These are phyloP conservation scores for Druceiella hillmani DNA, from an alignment of 2,888 invertebrate species.

Conservation along the genomic window DNA sequence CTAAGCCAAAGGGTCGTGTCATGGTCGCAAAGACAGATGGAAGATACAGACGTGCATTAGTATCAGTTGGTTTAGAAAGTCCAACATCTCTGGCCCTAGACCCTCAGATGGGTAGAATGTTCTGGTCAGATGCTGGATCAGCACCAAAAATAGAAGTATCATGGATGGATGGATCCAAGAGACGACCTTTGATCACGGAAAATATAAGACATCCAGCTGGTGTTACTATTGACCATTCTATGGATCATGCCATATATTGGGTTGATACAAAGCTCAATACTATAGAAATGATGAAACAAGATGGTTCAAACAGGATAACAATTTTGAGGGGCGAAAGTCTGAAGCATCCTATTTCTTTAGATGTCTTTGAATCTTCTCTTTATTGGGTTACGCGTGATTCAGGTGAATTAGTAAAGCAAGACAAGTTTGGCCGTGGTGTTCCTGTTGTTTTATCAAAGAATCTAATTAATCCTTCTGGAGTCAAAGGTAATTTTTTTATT, in stretches of 20 bases:
- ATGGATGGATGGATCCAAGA: slow-evolving; percentile 95
- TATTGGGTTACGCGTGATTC: slow-evolving; percentile 92
- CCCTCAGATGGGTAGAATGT: slow-evolving; percentile 79
- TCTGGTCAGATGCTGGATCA: slow-evolving; percentile 91
- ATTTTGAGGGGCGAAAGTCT: slow-evolving; percentile 68
- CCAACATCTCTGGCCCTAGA: slow-evolving; percentile 88
- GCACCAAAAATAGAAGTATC: slow-evolving; percentile 90
- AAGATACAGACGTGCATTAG: slow-evolving; percentile 75
- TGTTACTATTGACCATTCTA: slow-evolving; percentile 82
- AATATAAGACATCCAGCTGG: slow-evolving; percentile 84
- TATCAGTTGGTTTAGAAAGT: slow-evolving; percentile 72
- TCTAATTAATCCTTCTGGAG: slow-evolving; percentile 78
- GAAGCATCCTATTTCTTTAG: slow-evolving; percentile 79
- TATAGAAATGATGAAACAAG: slow-evolving; percentile 79
- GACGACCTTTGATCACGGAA: slow-evolving; percentile 75
- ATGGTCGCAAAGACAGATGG: slow-evolving; percentile 89
- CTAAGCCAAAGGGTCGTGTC: slow-evolving; percentile 71
- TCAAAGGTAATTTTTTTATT: slow-evolving; percentile 56
- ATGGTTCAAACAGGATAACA: slow-evolving; percentile 70
- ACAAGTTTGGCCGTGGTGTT: slow-evolving; percentile 95
- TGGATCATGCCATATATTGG: slow-evolving; percentile 92
- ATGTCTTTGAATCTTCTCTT: slow-evolving; percentile 88
- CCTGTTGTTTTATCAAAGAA: slow-evolving; percentile 77
- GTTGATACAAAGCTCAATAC: slow-evolving; percentile 89
- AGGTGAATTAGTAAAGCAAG: slow-evolving; percentile 83